A percentile compares a stretch with the other conserved stretches of the same genome.
These are phyloP conservation scores for Columba janthina DNA, from an alignment of 2,113 vertebrate species.

Conservation along the genomic window DNA sequence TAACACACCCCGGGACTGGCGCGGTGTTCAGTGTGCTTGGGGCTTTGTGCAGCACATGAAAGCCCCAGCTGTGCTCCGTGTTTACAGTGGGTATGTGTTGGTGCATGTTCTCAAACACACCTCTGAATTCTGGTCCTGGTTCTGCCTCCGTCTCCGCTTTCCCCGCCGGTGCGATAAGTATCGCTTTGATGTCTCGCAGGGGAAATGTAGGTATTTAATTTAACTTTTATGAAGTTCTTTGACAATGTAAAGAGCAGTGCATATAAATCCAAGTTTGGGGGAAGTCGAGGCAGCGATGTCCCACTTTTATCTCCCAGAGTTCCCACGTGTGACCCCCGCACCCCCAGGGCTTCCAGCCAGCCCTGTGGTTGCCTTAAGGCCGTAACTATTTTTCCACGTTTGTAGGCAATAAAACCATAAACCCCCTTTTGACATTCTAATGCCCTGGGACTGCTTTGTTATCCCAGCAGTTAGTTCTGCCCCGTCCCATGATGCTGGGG, in stretches of 20 bases:
- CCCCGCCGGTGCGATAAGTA: neutral
- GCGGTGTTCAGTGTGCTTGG: neutral
- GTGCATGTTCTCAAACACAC: neutral
- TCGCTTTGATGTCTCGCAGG: constrained; percentile 14
- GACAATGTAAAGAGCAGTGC: neutral
- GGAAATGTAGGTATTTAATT: constrained; percentile 46
- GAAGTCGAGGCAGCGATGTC: constrained; percentile 21
- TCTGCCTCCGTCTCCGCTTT: neutral
- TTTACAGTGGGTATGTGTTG: neutral
- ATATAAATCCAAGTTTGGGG: neutral
- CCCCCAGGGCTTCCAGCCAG: neutral
- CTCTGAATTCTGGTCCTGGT: neutral
- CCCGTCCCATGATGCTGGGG: accelerated
- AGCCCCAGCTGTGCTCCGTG: neutral
- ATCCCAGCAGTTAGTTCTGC: accelerated
- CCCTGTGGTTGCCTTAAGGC: neutral
- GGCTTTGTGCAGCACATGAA: neutral
- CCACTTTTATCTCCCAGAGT: neutral
- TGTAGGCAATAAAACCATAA: neutral
- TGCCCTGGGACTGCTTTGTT: accelerated
- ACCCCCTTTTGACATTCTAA: accelerated
- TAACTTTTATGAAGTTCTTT: constrained; percentile 35
- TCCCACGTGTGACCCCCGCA: neutral
- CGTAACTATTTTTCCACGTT: neutral
- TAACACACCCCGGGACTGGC: neutral